phyloP scores from a whole-genome alignment of 2,797 vertebrate genomes.

The Harpagifer antarcticus region DNA sequence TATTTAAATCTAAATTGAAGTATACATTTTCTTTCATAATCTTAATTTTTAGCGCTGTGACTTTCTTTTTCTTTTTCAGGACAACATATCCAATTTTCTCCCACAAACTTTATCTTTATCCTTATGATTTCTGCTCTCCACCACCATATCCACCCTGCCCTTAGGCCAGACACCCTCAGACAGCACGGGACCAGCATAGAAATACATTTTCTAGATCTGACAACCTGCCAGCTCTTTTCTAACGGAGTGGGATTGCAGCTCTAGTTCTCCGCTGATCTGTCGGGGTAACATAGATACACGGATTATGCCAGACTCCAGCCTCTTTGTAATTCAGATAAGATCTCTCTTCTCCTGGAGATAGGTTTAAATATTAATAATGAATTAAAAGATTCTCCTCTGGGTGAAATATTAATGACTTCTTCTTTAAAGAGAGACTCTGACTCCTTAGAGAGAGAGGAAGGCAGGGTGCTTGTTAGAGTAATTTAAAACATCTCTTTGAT shows the following conservation, averaged over 20 bases:
- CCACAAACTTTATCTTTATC: neutral
- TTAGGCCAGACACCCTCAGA: constrained; percentile 36
- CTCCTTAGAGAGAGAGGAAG: constrained; percentile 48
- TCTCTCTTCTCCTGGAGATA: constrained; percentile 61
- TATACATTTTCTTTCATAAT: neutral
- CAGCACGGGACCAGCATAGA: constrained; percentile 40
- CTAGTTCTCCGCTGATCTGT: constrained; percentile 38
- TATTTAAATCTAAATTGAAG: neutral
- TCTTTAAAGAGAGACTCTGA: constrained; percentile 61
- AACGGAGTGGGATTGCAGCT: constrained; percentile 34
- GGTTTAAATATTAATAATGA: constrained; percentile 80
- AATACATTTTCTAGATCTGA: constrained; percentile 42
- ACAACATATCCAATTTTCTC: constrained; percentile 1
- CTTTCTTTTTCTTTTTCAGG: neutral
- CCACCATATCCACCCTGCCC: constrained; percentile 35
- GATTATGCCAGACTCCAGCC: constrained; percentile 53
- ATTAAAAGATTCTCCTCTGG: constrained; percentile 75
- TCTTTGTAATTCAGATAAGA: constrained; percentile 80
- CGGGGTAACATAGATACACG: constrained; percentile 18
- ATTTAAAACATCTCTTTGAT: constrained; percentile 62
- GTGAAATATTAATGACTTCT: constrained; percentile 79
- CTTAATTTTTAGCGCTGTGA: neutral
- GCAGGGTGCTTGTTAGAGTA: constrained; percentile 49
- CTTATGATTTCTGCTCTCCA: constrained; percentile 6
- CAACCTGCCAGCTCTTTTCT: constrained; percentile 16